Conservation (phyloP, 2,888 invertebrate species). For the Dicycla oo region DNA sequence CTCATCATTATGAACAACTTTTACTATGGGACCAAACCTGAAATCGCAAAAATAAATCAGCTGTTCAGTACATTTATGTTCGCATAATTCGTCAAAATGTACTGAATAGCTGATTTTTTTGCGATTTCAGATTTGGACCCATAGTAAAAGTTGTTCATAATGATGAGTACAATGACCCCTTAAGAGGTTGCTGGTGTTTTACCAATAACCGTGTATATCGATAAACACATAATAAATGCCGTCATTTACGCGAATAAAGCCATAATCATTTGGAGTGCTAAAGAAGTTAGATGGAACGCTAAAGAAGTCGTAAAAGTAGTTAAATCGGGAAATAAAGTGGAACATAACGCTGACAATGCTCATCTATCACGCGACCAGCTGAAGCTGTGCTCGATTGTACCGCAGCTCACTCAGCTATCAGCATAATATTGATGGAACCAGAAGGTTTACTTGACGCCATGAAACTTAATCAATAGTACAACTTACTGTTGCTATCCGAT, state of each 20-base stretch:
- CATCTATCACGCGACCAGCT: slow-evolving; percentile 57
- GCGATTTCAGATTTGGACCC: too few species aligned
- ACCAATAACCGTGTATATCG: not conserved
- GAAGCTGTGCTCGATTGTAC: slow-evolving; percentile 45
- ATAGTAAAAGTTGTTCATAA: too few species aligned
- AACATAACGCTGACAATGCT: slow-evolving; percentile 43
- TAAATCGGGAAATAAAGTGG: slow-evolving; percentile 48
- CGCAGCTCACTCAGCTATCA: slow-evolving; percentile 14
- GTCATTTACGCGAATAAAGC: slow-evolving; percentile 18
- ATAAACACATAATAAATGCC: not conserved
- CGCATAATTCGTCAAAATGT: too few species aligned
- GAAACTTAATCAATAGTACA: not conserved
- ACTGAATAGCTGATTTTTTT: too few species aligned
- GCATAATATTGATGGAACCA: not conserved
- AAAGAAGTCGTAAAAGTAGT: slow-evolving; percentile 41
- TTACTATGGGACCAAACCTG: too few species aligned
- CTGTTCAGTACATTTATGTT: too few species aligned
- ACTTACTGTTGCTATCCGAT: not conserved
- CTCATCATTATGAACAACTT: too few species aligned
- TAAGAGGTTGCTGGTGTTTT: too few species aligned
- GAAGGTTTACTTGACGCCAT: slow-evolving; percentile 19
- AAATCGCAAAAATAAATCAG: too few species aligned
- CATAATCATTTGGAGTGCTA: slow-evolving; percentile 1
- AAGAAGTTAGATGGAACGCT: slow-evolving; percentile 24
- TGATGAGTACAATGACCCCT: too few species aligned